Percentiles rank a stretch among this genome's conserved stretches.
phyloP scores from a whole-genome alignment of 2,888 invertebrate species.

The Tetanocera ferruginea region DNA sequence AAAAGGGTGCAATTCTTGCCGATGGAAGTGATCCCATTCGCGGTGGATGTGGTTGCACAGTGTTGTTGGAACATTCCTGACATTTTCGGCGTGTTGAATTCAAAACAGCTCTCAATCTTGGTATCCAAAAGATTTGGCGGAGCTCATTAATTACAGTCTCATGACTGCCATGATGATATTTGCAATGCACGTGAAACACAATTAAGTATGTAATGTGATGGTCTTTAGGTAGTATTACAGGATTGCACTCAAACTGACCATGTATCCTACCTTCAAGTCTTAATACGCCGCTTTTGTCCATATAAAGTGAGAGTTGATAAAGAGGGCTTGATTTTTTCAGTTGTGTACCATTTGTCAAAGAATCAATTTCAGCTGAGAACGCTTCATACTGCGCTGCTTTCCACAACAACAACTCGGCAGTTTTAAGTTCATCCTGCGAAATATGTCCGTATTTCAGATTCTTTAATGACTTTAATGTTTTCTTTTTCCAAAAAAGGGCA shows the following conservation, averaged over 20 bases:
- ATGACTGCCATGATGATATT: background rate
- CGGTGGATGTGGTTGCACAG: slow-evolving; percentile 37
- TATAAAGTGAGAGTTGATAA: background rate
- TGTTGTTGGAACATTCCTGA: slow-evolving; percentile 31
- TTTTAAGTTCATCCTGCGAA: no score
- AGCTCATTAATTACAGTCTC: slow-evolving; percentile 27
- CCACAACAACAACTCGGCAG: no score
- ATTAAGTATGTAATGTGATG: slow-evolving; percentile 15
- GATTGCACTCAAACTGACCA: background rate
- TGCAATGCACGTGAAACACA: slow-evolving; percentile 1
- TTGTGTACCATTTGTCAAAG: no score
- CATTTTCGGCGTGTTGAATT: slow-evolving; percentile 32
- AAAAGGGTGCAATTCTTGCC: slow-evolving; percentile 23
- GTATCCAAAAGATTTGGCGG: slow-evolving; percentile 41
- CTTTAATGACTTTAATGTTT: no score
- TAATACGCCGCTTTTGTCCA: background rate
- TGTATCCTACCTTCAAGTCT: background rate
- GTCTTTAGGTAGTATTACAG: slow-evolving; percentile 1
- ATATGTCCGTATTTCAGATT: no score
- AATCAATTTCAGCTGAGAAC: no score
- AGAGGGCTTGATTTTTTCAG: background rate
- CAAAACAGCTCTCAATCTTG: slow-evolving; percentile 28
- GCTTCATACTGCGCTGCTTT: no score
- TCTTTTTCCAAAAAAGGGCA: no score
- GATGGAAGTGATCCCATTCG: slow-evolving; percentile 42